Evolutionary conservation across 2,797 vertebrate species (phyloP).

Genomic region (Sebastes nivosus): DNA sequence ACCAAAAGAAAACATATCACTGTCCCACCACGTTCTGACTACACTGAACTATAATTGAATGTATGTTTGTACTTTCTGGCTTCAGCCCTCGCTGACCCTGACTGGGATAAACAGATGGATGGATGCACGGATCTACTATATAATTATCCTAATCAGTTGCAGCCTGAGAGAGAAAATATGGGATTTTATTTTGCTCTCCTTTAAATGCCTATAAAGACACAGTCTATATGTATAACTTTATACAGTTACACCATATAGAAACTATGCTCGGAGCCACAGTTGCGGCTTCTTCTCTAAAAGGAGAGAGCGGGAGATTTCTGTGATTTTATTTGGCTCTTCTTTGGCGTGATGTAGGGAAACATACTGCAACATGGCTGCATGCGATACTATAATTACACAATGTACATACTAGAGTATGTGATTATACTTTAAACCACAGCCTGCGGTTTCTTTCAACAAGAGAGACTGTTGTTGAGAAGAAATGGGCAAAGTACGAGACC

Average conservation of each 20-base stretch:
- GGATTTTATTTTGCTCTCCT: conserved; percentile 2
- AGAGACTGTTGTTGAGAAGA: conserved; percentile 18
- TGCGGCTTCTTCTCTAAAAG: background rate
- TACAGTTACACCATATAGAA: conserved; percentile 22
- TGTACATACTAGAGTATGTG: conserved; percentile 42
- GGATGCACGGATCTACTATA: conserved; percentile 4
- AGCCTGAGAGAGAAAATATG: conserved; percentile 12
- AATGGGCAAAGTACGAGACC: background rate
- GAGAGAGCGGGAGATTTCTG: background rate
- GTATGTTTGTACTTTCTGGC: background rate
- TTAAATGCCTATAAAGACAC: conserved; percentile 7
- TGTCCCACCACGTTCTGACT: background rate
- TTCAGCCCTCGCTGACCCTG: conserved; percentile 20
- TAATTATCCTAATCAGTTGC: conserved; percentile 44
- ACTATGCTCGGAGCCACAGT: conserved; percentile 26
- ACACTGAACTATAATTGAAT: background rate
- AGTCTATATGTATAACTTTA: background rate
- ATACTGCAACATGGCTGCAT: conserved; percentile 32
- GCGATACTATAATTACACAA: conserved; percentile 61
- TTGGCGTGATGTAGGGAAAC: conserved; percentile 43
- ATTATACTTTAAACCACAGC: conserved; percentile 49
- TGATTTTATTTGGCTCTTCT: conserved; percentile 37
- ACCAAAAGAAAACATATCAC: background rate
- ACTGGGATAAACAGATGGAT: conserved; percentile 20
- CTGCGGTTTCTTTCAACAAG: conserved; percentile 39